Conservation (phyloP, 2,888 invertebrate genomes). For the Leptura quadrifasciata region DNA sequence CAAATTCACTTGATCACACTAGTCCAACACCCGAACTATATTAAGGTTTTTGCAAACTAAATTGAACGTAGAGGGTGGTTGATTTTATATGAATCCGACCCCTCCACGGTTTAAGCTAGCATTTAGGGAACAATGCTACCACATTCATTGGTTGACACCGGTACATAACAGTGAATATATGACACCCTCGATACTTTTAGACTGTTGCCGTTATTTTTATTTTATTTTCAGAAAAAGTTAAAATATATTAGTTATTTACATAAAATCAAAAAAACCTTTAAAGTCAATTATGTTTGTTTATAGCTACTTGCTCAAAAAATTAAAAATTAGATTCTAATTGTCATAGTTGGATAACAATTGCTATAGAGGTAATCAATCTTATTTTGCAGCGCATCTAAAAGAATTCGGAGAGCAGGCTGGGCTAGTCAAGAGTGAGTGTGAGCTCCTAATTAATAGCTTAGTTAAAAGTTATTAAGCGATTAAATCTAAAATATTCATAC, state of each 20-base stretch:
- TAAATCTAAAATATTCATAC: no score
- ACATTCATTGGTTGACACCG: constrained; percentile 59
- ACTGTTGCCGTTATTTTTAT: not conserved
- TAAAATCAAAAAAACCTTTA: no score
- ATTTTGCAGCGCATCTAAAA: no score
- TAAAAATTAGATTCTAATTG: no score
- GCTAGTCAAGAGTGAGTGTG: no score
- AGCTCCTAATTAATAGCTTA: no score
- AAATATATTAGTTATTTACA: not conserved
- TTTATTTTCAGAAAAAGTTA: not conserved
- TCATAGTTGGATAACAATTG: no score
- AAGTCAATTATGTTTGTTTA: no score
- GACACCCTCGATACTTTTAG: constrained; percentile 7
- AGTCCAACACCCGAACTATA: constrained; percentile 22
- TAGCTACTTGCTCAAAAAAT: no score
- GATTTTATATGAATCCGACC: constrained; percentile 67
- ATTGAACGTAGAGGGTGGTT: constrained; percentile 65
- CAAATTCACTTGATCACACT: constrained; percentile 41
- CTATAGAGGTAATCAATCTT: no score
- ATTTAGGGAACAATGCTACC: constrained; percentile 60
- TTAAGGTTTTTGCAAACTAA: constrained; percentile 61
- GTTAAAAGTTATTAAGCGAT: no score
- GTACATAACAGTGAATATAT: constrained; percentile 1
- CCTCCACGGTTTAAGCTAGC: constrained; percentile 62
- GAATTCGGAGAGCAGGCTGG: no score